Base-by-base conservation (phyloP, 2,113 vertebrate genomes). In the Pachycephala philippinensis region DNA sequence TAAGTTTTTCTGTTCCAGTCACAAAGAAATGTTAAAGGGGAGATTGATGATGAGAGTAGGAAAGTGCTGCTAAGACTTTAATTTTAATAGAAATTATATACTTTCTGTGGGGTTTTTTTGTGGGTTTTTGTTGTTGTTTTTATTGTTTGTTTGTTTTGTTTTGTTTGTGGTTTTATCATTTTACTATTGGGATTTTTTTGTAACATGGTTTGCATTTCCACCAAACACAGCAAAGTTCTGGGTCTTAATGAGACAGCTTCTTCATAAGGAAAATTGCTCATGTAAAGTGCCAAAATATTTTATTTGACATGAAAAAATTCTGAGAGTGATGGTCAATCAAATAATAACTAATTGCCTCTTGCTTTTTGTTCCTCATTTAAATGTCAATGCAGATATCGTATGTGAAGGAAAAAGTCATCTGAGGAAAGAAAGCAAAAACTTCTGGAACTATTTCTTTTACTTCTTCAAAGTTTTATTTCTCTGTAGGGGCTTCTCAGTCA, bases 61-160 rank as follows among this genome's bases (percentile, higher is more conserved):
- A 86, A 80, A 44, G 10, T 50, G 4, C 8, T 57, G 4, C 9
- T 76, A 71, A 91, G 91, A 49, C 5, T 61, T 52, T 4, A 35
- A 6, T 42, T 82, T 50, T 61, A 70, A 65, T 53, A n/a, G 2
- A 47, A 30, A 0, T n/a, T 16, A 13, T 1, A 17, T 28, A 10
- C 1, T 30, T 47, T 33, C 24, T 39, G 1, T 27, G 1, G 4
- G 7, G 4, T 1, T 2, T 10, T 56, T 31, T 39, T 11, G 6
- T 23, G 30, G 10, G 13, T 1, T 56, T 72, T 72, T 81, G 11
- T 26, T 54, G 3, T 8, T 50, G 3, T 20, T 65, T 65, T 37
- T 33, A 37, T 33, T 37, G 3, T 20, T 70, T 44, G 8, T 19
- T 57, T 33, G 30, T 13, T 75, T 53, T 33, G 8, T 7, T n/a